Conservation (phyloP, 2,888 invertebrate species). For the Coenonympha arcania region DNA sequence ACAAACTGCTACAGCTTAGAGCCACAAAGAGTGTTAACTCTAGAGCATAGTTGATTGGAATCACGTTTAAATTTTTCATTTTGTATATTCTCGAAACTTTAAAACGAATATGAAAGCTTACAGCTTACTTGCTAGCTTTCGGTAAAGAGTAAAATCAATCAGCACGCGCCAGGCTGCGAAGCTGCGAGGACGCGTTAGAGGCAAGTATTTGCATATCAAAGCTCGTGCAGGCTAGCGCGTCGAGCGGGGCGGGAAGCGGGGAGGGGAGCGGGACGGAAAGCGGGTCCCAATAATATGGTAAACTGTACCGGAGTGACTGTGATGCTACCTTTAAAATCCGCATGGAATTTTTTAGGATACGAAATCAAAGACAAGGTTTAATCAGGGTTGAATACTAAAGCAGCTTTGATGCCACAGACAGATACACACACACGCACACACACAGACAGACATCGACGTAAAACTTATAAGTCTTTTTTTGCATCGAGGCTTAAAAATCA, state of each 20-base stretch:
- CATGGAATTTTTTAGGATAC: not conserved
- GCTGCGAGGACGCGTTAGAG: too few species aligned
- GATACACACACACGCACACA: too few species aligned
- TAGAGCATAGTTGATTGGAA: too few species aligned
- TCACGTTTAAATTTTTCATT: too few species aligned
- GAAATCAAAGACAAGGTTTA: too few species aligned
- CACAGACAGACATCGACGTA: too few species aligned
- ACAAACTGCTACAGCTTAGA: too few species aligned
- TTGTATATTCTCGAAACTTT: not conserved
- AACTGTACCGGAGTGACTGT: not conserved
- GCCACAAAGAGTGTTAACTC: not conserved
- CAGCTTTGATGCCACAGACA: too few species aligned
- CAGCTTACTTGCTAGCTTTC: constrained; percentile 6
- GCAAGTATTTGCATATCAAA: constrained; percentile 2
- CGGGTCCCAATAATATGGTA: constrained; percentile 1
- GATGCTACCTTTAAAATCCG: not conserved
- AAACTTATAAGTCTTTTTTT: too few species aligned
- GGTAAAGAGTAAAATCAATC: constrained; percentile 15
- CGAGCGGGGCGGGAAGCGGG: not conserved
- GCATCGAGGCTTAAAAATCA: too few species aligned
- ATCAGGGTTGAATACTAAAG: too few species aligned
- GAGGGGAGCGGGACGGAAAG: not conserved
- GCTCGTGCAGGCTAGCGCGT: not conserved
- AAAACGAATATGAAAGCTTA: not conserved
- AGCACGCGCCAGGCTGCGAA: constrained; percentile 2